Evolutionary conservation across 35 echinoderm and acorn worm genomes (phyloP).

Genomic region (Lytechinus variegatus): DNA sequence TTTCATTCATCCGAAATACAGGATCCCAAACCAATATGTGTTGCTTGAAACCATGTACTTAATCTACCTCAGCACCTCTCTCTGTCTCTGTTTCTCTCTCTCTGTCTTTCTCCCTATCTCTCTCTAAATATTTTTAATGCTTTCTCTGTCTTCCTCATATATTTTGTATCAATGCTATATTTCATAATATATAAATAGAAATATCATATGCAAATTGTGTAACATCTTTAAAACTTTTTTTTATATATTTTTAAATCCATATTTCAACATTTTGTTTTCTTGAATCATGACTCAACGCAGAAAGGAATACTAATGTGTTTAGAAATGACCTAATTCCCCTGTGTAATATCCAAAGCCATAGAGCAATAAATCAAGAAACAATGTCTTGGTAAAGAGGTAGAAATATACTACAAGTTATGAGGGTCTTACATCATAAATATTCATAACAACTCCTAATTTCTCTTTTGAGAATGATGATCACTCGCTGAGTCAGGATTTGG

Average conservation of each 20-base stretch:
- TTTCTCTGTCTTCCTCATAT: not conserved
- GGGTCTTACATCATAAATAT: not conserved
- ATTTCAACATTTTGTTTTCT: not conserved
- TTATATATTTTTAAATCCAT: not conserved
- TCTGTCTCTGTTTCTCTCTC: not conserved
- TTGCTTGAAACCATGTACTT: not conserved
- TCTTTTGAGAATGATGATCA: not conserved
- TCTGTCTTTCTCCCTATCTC: not conserved
- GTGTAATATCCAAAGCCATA: not conserved
- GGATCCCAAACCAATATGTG: not conserved
- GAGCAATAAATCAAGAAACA: not conserved
- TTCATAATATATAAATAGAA: no score
- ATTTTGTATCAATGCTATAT: no score
- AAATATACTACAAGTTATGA: not conserved
- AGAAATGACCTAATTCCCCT: not conserved
- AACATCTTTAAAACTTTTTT: not conserved
- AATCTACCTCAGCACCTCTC: not conserved
- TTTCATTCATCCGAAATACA: not conserved
- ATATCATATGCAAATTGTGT: not conserved
- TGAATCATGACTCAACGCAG: not conserved
- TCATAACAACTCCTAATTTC: not conserved
- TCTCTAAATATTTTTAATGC: not conserved
- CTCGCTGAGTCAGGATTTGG: not conserved
- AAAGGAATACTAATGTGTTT: not conserved
- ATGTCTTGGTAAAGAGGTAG: not conserved